phyloP scores from a whole-genome alignment of 92 coral and sea anemone species.

The Porites divaricata region DNA sequence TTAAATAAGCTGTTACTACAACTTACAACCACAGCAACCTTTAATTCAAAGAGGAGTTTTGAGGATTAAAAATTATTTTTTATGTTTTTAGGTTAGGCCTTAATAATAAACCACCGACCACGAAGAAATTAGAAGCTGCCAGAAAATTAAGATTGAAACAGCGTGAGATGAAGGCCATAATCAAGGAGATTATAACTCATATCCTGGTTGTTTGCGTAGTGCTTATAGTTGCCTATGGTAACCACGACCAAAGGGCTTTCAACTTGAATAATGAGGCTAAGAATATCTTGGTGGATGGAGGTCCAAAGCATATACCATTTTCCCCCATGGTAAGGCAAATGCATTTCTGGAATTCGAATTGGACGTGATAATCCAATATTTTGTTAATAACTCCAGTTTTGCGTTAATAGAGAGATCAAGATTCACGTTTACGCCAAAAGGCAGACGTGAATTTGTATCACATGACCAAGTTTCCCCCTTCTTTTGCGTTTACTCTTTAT shows the following conservation, averaged over 20 bases:
- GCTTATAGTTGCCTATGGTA: slow-evolving; percentile 87
- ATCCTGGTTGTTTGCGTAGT: slow-evolving; percentile 76
- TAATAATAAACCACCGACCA: slow-evolving; percentile 73
- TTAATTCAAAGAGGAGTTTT: no score
- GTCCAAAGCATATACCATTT: slow-evolving; percentile 24
- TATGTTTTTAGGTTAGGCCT: not conserved
- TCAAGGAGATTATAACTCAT: slow-evolving; percentile 79
- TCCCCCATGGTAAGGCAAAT: slow-evolving; percentile 40
- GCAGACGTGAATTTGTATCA: no score
- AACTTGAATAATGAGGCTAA: slow-evolving; percentile 65
- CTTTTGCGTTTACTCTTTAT: no score
- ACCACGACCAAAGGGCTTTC: slow-evolving; percentile 83
- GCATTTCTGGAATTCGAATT: not conserved
- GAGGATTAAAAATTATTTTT: not conserved
- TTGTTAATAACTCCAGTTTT: no score
- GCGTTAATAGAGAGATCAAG: no score
- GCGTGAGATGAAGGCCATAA: slow-evolving; percentile 80
- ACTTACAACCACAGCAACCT: no score
- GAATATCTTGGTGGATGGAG: slow-evolving; percentile 66
- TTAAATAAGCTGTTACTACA: no score
- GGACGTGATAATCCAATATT: no score
- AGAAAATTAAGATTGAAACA: slow-evolving; percentile 85
- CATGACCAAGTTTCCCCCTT: no score
- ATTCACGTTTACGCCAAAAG: no score
- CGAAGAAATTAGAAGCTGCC: slow-evolving; percentile 78